Evolutionary conservation across 2,888 invertebrate genomes (phyloP).

Genomic region (Trichacis sp.): DNA sequence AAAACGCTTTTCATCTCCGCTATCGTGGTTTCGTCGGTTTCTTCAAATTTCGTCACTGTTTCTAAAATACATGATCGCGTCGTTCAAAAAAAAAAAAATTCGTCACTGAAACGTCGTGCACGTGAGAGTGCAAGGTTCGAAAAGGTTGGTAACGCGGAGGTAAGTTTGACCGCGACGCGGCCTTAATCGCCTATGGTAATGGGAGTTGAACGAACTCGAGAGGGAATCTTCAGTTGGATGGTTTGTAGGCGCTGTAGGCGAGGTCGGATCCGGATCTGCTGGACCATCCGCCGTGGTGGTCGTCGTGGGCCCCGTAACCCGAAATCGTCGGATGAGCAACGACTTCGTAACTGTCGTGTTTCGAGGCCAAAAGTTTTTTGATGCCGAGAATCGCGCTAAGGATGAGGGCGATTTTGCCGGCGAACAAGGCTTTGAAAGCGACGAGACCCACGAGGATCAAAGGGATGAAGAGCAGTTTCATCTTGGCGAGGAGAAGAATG

Average conservation of each 20-base stretch:
- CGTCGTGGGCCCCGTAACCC: slow-evolving; percentile 56
- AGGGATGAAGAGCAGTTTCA: slow-evolving; percentile 84
- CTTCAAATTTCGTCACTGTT: no score
- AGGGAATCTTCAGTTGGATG: slow-evolving; percentile 59
- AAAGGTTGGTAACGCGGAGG: slow-evolving; percentile 7
- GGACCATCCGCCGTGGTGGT: slow-evolving; percentile 76
- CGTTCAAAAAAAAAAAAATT: neutral
- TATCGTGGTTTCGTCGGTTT: no score
- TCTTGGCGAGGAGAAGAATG: slow-evolving; percentile 80
- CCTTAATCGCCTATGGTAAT: slow-evolving; percentile 35
- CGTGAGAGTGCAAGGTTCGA: neutral
- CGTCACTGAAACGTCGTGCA: neutral
- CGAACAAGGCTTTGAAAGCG: slow-evolving; percentile 85
- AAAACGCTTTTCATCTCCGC: neutral
- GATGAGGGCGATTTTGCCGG: slow-evolving; percentile 86
- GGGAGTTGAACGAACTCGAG: slow-evolving; percentile 33
- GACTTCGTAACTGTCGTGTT: slow-evolving; percentile 80
- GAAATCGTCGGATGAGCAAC: slow-evolving; percentile 68
- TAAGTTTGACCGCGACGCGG: no score
- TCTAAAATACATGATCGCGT: no score
- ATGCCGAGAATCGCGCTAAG: slow-evolving; percentile 82
- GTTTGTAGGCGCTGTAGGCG: slow-evolving; percentile 79
- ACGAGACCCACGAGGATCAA: slow-evolving; percentile 82
- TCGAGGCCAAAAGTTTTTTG: slow-evolving; percentile 83
- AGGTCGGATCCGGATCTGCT: slow-evolving; percentile 77